Evolutionary conservation across 1,140 invertebrate genomes (phyloP).

Genomic region (Atta cephalotes): DNA sequence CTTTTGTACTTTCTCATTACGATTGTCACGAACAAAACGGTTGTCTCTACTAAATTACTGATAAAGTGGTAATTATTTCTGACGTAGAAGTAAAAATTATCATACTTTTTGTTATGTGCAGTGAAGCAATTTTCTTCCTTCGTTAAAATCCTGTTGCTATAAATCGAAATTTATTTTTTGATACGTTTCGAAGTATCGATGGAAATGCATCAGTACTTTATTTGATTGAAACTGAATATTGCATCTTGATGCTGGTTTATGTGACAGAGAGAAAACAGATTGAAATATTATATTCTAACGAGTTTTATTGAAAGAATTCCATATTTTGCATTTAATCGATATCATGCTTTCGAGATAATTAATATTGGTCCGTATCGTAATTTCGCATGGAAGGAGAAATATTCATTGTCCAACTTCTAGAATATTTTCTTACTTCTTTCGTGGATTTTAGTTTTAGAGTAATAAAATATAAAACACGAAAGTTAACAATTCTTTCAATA

Average conservation of each 20-base stretch:
- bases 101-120: not conserved
- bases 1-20: too few relatives aligned
- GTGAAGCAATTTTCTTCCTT: not conserved
- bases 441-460: not conserved
- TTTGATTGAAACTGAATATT: slow-evolving; percentile 44
- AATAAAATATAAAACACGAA: slow-evolving; percentile 30
- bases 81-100: not conserved
- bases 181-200: slow-evolving; percentile 10
- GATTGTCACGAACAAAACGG: too few relatives aligned
- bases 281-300: slow-evolving; percentile 39
- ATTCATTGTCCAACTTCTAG: not conserved
- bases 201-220: slow-evolving; percentile 13
- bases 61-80: slow-evolving; percentile 43
- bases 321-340: slow-evolving; percentile 23
- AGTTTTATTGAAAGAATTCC: slow-evolving; percentile 44
- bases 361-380: not conserved
- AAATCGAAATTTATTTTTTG: slow-evolving; percentile 8
- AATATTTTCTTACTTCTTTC: slow-evolving; percentile 5
- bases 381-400: not conserved
- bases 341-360: not conserved
- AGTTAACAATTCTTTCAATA: not conserved
- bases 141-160: not conserved
- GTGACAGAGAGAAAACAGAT: slow-evolving; percentile 10
- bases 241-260: slow-evolving; percentile 28
- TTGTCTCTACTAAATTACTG: not conserved